These are phyloP conservation scores for Chiloscyllium punctatum DNA, from an alignment of 2,797 vertebrate genomes.

Conservation along the genomic window DNA sequence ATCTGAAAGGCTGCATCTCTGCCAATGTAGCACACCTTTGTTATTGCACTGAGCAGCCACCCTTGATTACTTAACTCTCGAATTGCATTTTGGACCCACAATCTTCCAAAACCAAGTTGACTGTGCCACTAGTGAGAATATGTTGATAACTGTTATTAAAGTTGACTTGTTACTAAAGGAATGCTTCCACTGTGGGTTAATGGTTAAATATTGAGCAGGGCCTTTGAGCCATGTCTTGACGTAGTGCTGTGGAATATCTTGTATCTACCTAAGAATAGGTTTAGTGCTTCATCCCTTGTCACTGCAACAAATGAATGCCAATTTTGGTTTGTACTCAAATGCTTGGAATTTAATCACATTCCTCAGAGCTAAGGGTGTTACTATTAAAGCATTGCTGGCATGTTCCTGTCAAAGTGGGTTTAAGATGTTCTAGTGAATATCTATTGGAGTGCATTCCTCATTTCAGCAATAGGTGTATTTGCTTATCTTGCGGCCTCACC, in stretches of 20 bases:
- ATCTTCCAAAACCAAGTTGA: not conserved
- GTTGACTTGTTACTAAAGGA: not conserved
- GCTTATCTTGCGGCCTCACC: not conserved
- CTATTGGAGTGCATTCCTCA: not conserved
- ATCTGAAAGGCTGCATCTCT: not conserved
- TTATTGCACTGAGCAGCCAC: not conserved
- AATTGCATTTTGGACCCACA: not conserved
- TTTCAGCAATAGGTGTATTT: not conserved
- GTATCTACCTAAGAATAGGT: not conserved
- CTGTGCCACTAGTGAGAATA: not conserved
- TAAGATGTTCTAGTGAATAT: not conserved
- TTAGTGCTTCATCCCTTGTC: not conserved
- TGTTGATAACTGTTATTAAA: not conserved
- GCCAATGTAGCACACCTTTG: not conserved
- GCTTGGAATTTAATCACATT: not conserved
- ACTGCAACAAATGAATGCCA: not conserved
- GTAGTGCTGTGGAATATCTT: not conserved
- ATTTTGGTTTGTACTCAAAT: not conserved
- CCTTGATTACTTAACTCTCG: not conserved
- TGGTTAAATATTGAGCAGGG: not conserved
- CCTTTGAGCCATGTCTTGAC: not conserved
- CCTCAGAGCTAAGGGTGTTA: not conserved
- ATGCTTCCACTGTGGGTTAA: not conserved
- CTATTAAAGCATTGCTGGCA: not conserved
- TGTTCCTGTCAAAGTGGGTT: no score